These are phyloP conservation scores for Habrosyne pyritoides DNA, from an alignment of 2,888 invertebrate species.

Conservation along the genomic window DNA sequence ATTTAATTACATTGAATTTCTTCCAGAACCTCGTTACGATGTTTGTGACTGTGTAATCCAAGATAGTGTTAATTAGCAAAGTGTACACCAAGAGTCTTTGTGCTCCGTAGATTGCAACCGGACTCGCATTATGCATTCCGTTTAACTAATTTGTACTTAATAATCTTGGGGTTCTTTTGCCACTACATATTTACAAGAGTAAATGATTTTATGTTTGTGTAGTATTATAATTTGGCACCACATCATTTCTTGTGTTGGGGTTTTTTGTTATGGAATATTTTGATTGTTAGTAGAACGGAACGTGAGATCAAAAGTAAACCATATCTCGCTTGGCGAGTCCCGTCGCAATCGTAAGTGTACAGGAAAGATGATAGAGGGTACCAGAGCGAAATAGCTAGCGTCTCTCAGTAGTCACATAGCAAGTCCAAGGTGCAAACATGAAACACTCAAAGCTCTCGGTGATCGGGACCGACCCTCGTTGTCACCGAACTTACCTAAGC, in stretches of 20 bases:
- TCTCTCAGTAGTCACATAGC: conserved; percentile 82
- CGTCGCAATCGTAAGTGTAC: conserved; percentile 81
- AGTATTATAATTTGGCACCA: background rate
- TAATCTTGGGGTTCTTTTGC: conserved; percentile 15
- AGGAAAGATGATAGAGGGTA: conserved; percentile 82
- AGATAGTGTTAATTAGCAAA: conserved; percentile 79
- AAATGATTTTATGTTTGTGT: background rate
- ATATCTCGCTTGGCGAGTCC: conserved; percentile 66
- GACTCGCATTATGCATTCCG: conserved; percentile 71
- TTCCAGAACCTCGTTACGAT: conserved; percentile 52
- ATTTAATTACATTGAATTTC: conserved; percentile 6
- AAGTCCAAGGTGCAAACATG: conserved; percentile 85
- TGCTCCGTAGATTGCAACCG: conserved; percentile 84
- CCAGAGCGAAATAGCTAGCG: conserved; percentile 83
- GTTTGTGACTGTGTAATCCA: conserved; percentile 83
- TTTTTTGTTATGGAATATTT: background rate
- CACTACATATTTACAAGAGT: conserved; percentile 7
- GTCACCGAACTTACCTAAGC: conserved; percentile 77
- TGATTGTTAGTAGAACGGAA: conserved; percentile 49
- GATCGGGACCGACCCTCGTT: conserved; percentile 66
- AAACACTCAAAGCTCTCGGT: conserved; percentile 85
- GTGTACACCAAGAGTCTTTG: conserved; percentile 83
- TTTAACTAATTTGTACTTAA: conserved; percentile 39
- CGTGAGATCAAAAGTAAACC: conserved; percentile 38
- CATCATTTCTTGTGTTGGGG: background rate